Base-by-base conservation (phyloP, 2,888 invertebrate species). In the Torymus auratus region DNA sequence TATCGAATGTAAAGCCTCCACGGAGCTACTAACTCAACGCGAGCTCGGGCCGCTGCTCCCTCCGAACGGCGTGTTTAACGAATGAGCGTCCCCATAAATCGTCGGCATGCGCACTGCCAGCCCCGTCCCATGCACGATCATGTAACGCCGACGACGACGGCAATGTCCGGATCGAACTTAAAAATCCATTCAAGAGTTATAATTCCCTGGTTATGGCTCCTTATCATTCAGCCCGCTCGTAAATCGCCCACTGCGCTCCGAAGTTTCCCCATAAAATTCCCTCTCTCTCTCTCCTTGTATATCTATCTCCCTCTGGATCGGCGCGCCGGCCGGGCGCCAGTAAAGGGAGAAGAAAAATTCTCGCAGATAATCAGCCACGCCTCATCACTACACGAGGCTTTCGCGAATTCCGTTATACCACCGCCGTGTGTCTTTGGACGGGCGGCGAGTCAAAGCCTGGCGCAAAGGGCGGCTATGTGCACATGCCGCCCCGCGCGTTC, bases 401-500 rank as follows among this genome's bases (percentile, higher is more conserved):
- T 41, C 41, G 41, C 7, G 41, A 41, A 41, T 41, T 20, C 52
- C 20, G 3, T n/a, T 68, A 23, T 13, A 52, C 12, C 28, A 62
- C 61, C 1, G 62, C 68, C 74, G 74, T 64, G 58, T n/a, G 14
- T 56, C 28, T 58, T n/a, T n/a, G n/a, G 69, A 55, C 55, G 56
- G 17, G 15, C 60, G 62, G 15, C 60, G 62, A 50, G 17, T 67
- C 64, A 50, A 64, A 80, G 7, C 5, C 56, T 62, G 76, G 78
- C 53, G 78, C 53, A 53, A 11, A 41, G 41, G 50, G 7, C 2
- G 4, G 50, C 7, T 41, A 41, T 41, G 41, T 41, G 41, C 41
- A 41, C 41, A 41, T 41, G 41, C 41, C 7, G 41, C 41, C 41
- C 41, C 41, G 41, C 11, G 73, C 78, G 84, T 83, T 86, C 86